Conservation (phyloP, 2,888 invertebrate species). For the Agapostemon virescens region DNA sequence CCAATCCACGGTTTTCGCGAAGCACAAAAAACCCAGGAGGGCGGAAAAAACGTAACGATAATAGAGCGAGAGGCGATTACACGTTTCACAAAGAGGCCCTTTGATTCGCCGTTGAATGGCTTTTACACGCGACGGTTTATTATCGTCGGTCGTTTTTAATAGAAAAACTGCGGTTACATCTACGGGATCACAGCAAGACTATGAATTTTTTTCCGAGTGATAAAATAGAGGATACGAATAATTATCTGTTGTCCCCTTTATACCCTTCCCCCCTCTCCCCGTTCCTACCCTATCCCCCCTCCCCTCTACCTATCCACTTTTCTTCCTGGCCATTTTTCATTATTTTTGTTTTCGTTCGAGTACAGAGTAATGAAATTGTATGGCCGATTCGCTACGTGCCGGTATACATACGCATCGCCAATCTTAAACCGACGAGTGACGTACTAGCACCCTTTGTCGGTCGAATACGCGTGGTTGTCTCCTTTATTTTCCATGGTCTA, state of each 20-base stretch:
- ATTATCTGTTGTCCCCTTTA: constrained; percentile 46
- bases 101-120: constrained; percentile 61
- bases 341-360: constrained; percentile 35
- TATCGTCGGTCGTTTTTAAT: constrained; percentile 59
- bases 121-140: constrained; percentile 50
- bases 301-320: background rate
- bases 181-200: constrained; percentile 75
- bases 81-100: constrained; percentile 66
- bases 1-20: constrained; percentile 48
- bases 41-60: constrained; percentile 54
- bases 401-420: constrained; percentile 44
- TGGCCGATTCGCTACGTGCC: constrained; percentile 55
- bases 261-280: background rate
- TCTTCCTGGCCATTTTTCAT: constrained; percentile 8
- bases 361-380: constrained; percentile 53
- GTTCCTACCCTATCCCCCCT: background rate
- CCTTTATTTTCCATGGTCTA: background rate
- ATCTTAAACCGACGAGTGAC: constrained; percentile 41
- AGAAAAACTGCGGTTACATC: constrained; percentile 71
- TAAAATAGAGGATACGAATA: constrained; percentile 63
- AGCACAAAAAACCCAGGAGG: constrained; percentile 53
- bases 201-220: constrained; percentile 65
- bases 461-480: constrained; percentile 44
- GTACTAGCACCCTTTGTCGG: constrained; percentile 54
- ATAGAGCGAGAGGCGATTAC: constrained; percentile 60